Conservation (phyloP, 2,113 vertebrate species). For the Typhlomys cinereus region DNA sequence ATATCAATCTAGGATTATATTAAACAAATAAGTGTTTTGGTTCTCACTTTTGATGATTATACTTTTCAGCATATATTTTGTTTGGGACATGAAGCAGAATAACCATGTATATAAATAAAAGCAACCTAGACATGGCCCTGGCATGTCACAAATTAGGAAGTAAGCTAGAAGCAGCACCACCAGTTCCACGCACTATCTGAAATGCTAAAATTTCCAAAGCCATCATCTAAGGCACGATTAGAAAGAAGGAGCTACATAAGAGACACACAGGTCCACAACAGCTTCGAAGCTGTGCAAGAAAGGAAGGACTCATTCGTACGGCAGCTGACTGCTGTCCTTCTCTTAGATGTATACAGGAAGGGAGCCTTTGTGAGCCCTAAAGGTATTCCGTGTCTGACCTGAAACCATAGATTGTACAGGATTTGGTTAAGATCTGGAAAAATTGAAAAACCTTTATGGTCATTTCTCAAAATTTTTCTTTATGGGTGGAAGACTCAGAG, state of each 20-base stretch:
- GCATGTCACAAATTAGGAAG: neutral
- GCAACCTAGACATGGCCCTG: neutral
- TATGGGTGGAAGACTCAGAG: no score
- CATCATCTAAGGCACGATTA: neutral
- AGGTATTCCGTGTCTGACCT: no score
- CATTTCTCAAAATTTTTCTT: no score
- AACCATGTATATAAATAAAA: neutral
- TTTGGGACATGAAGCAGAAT: neutral
- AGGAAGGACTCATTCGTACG: no score
- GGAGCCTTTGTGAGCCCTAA: no score
- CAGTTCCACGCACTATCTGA: neutral
- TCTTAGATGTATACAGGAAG: no score
- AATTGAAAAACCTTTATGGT: no score
- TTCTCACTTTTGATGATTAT: neutral
- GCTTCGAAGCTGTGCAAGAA: no score
- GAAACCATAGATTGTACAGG: no score
- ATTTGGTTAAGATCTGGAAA: no score
- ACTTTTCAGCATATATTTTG: neutral
- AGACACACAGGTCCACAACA: neutral
- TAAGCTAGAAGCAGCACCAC: neutral
- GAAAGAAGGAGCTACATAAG: neutral
- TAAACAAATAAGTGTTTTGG: neutral
- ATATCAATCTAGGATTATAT: neutral
- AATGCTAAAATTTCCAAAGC: no score
- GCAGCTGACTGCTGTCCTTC: no score